Evolutionary conservation across 1,140 invertebrate genomes (phyloP).

Genomic region (Meloidogyne hapla): DNA sequence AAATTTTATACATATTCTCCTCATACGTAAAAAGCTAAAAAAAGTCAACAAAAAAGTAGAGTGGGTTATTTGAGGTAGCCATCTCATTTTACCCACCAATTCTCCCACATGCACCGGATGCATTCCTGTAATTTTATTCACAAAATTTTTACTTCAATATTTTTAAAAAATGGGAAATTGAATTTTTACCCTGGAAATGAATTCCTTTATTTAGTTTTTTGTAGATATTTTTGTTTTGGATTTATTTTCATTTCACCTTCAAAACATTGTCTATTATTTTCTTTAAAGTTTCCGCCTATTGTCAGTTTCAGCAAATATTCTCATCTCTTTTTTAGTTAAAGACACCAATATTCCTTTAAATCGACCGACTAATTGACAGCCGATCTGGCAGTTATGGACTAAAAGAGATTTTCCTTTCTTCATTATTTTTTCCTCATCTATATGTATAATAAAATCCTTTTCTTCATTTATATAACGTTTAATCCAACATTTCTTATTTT

Average conservation of each 20-base stretch:
- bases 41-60: no score
- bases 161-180: no score
- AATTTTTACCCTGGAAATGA: no score
- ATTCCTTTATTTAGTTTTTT: no score
- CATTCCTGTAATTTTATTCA: no score
- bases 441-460: neutral
- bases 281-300: neutral
- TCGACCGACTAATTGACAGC: neutral
- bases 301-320: no score
- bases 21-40: no score
- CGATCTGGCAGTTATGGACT: neutral
- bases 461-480: neutral
- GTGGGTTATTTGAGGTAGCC: no score
- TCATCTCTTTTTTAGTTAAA: neutral
- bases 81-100: no score
- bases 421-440: neutral
- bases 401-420: neutral
- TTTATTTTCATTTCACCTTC: neutral
- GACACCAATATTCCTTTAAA: neutral
- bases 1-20: no score
- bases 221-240: neutral
- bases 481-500: neutral
- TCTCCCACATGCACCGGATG: no score
- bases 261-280: neutral
- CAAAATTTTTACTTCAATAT: no score